These are phyloP conservation scores for Meloidogyne exigua DNA, from an alignment of 1,140 invertebrate species.

Conservation along the genomic window DNA sequence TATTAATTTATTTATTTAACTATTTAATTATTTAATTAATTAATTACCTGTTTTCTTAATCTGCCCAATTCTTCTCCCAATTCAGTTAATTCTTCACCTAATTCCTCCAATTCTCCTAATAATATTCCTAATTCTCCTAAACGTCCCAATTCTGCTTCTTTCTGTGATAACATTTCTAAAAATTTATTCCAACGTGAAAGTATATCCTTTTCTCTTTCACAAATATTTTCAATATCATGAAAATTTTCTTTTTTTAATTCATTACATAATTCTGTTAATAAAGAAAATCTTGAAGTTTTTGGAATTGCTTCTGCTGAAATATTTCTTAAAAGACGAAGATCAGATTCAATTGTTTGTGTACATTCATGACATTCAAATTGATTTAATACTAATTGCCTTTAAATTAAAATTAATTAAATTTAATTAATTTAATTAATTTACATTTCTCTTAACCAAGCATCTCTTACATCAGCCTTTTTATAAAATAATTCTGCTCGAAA, in stretches of 20 bases:
- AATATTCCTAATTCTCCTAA: conserved; percentile 59
- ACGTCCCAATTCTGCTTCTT: conserved; percentile 75
- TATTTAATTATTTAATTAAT: too few species aligned
- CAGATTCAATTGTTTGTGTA: conserved; percentile 87
- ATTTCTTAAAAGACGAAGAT: conserved; percentile 95
- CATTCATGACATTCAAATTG: conserved; percentile 77
- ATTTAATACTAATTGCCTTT: conserved; percentile 8
- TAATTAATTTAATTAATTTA: background rate
- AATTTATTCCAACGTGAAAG: conserved; percentile 82
- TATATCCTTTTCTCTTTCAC: conserved; percentile 79
- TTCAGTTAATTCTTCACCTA: conserved; percentile 69
- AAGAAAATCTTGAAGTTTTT: conserved; percentile 83
- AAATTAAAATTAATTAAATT: background rate
- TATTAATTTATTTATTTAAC: too few species aligned
- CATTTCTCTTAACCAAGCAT: conserved; percentile 93
- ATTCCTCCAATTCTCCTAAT: conserved; percentile 72
- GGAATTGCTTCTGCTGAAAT: conserved; percentile 94
- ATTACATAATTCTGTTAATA: conserved; percentile 75
- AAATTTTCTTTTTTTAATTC: conserved; percentile 88
- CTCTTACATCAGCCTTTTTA: conserved; percentile 82
- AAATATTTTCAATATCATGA: conserved; percentile 80
- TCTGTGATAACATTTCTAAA: conserved; percentile 79
- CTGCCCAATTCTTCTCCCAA: conserved; percentile 7
- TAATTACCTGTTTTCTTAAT: background rate
- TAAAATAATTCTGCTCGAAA: conserved; percentile 93